Percentiles rank a stretch among this genome's conserved stretches.
These are phyloP conservation scores for Xenopus tropicalis DNA, from an alignment of 2,113 vertebrate genomes.

Conservation along the genomic window DNA sequence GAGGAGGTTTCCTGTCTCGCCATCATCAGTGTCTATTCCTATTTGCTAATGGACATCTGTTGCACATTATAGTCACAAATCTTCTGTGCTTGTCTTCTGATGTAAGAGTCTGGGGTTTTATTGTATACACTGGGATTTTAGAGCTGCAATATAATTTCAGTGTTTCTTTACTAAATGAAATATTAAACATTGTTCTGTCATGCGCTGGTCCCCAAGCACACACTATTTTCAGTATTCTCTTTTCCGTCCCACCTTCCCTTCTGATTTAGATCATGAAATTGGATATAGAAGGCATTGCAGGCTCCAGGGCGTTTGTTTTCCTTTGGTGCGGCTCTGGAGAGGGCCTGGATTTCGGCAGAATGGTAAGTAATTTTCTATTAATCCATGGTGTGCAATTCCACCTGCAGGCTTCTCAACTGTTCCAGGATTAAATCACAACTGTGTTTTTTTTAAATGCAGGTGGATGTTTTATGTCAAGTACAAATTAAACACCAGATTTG, in stretches of 20 bases:
- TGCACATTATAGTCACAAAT: background rate
- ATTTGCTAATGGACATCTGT: constrained; percentile 17
- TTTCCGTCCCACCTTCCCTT: background rate
- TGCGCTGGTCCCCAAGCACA: background rate
- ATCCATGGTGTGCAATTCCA: constrained; percentile 12
- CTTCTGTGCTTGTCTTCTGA: background rate
- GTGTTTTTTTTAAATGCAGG: background rate
- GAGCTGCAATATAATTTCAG: background rate
- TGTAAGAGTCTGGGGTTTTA: background rate
- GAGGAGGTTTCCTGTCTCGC: background rate
- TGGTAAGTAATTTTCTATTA: constrained; percentile 69
- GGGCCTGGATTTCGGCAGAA: constrained; percentile 91
- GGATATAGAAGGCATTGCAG: constrained; percentile 97
- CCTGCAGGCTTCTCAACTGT: background rate
- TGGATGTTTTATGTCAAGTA: constrained; percentile 7
- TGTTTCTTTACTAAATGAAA: background rate
- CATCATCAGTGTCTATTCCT: background rate
- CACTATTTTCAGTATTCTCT: background rate
- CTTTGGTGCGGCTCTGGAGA: constrained; percentile 97
- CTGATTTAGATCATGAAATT: constrained; percentile 89
- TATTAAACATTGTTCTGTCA: background rate
- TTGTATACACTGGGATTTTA: background rate
- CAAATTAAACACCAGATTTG: background rate
- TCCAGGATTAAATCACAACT: background rate
- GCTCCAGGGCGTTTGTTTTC: constrained; percentile 90